Evolutionary conservation across 2,113 vertebrate genomes (phyloP).

Genomic region (Ptilonorhynchus violaceus): DNA sequence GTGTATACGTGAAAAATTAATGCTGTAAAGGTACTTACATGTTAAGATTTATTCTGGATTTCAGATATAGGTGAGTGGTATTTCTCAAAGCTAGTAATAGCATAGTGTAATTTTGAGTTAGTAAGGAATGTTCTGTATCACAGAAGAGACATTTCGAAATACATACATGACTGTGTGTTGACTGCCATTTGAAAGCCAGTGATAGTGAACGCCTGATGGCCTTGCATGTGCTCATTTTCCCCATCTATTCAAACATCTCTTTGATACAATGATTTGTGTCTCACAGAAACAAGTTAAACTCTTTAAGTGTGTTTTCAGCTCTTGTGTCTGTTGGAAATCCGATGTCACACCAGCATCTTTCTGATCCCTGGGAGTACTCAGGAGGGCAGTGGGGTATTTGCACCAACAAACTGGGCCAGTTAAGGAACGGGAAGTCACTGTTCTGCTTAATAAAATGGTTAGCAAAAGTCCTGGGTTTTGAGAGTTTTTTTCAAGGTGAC

Average conservation of each 20-base stretch:
- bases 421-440: not conserved
- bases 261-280: not conserved
- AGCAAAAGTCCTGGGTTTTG: not conserved
- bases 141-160: not conserved
- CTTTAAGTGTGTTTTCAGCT: not conserved
- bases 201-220: not conserved
- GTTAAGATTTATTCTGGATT: not conserved
- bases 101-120: not conserved
- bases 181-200: not conserved
- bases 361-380: not conserved
- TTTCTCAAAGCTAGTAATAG: not conserved
- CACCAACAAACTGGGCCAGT: not conserved
- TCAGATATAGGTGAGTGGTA: not conserved
- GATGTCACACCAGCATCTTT: not conserved
- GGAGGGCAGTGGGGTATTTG: not conserved
- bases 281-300: not conserved
- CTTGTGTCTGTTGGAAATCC: not conserved
- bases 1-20: not conserved
- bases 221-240: not conserved
- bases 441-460: not conserved
- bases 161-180: accelerated
- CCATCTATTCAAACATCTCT: not conserved
- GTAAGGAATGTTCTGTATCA: not conserved
- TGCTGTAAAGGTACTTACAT: not conserved
- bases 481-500: not conserved